Evolutionary conservation across 2,797 vertebrate genomes (phyloP).

Genomic region (Micrastur ruficollis): DNA sequence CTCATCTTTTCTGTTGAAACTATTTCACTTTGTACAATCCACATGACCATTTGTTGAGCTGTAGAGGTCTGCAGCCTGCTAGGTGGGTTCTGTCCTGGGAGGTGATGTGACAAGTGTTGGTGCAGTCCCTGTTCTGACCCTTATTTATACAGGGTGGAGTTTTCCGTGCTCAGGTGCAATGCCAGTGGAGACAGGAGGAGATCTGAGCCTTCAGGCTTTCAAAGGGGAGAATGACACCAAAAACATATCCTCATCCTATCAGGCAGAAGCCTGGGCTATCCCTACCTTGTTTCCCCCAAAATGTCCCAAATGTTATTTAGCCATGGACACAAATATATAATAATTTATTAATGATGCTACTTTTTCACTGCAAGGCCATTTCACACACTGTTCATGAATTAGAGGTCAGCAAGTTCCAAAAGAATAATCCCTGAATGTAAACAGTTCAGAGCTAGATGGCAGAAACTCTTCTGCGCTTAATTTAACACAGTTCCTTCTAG

Average conservation of each 20-base stretch:
- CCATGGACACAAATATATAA: background rate
- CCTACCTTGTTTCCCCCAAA: background rate
- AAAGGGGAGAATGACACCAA: background rate
- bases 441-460: background rate
- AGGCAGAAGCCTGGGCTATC: background rate
- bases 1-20: background rate
- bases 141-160: background rate
- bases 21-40: background rate
- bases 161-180: background rate
- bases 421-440: background rate
- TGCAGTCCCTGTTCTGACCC: background rate
- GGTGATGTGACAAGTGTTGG: background rate
- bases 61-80: background rate
- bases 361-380: background rate
- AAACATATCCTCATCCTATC: background rate
- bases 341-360: background rate
- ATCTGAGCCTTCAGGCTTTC: background rate
- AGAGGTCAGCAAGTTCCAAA: background rate
- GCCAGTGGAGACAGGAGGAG: background rate
- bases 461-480: background rate
- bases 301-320: background rate
- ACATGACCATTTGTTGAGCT: background rate
- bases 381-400: background rate
- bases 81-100: background rate
- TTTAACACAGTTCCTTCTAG: background rate